Conservation (phyloP, 2,113 vertebrate genomes). For the Mustela nigripes region DNA sequence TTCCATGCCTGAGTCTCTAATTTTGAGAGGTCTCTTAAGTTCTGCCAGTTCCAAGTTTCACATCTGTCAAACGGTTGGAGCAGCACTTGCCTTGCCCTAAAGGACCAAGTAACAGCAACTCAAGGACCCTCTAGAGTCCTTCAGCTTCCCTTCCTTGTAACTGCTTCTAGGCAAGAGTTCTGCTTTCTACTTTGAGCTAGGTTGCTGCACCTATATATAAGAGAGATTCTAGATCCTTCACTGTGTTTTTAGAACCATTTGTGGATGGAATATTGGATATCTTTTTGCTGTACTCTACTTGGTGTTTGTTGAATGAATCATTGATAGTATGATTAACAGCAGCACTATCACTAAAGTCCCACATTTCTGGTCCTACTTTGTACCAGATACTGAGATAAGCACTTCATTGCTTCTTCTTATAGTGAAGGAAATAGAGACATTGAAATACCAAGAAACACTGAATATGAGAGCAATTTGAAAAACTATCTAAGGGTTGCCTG, state of each 20-base stretch:
- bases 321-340: neutral
- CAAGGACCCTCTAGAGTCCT: neutral
- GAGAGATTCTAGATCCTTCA: neutral
- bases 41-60: neutral
- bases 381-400: neutral
- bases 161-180: neutral
- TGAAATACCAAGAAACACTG: neutral
- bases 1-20: neutral
- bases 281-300: neutral
- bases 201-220: neutral
- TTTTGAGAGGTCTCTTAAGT: neutral
- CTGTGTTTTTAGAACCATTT: neutral
- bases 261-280: neutral
- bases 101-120: neutral
- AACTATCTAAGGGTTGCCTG: neutral
- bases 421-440: neutral
- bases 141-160: neutral
- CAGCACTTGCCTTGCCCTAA: neutral
- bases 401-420: neutral
- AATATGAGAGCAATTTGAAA: neutral
- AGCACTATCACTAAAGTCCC: neutral
- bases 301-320: conserved; percentile 33
- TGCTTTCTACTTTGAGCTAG: neutral
- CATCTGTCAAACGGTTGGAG: neutral
- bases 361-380: neutral